These are phyloP conservation scores for Gastrophryne carolinensis DNA, from an alignment of 2,797 vertebrate genomes.

Conservation along the genomic window DNA sequence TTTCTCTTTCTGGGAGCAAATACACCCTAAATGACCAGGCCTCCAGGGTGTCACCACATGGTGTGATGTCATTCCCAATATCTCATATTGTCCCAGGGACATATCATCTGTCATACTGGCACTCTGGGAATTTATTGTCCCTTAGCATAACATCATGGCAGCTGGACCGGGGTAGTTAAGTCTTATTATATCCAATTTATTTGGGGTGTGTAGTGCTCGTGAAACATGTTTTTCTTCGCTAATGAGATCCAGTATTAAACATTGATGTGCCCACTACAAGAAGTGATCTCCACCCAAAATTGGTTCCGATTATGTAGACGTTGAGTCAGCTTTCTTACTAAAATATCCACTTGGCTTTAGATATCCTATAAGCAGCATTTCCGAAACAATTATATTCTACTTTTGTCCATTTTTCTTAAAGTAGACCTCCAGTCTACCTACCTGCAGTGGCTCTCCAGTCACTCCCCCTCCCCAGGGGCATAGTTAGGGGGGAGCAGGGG, in stretches of 20 bases:
- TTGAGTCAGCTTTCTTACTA: too few species aligned
- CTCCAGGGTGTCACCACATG: neutral
- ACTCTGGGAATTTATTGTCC: too few species aligned
- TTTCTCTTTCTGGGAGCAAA: too few species aligned
- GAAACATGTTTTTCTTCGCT: neutral
- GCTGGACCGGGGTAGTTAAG: slow-evolving; percentile 11
- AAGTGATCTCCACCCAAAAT: slow-evolving; percentile 4
- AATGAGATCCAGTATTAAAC: neutral
- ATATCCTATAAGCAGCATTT: neutral
- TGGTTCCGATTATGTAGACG: neutral
- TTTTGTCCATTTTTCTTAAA: too few species aligned
- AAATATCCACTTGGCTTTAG: neutral
- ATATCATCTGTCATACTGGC: too few species aligned
- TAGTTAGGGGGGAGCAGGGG: too few species aligned
- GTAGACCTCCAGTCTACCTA: too few species aligned
- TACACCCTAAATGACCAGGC: neutral
- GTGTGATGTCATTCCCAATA: neutral
- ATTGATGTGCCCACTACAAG: neutral
- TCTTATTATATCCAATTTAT: slow-evolving; percentile 15
- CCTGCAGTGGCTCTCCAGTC: too few species aligned
- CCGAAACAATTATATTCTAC: too few species aligned
- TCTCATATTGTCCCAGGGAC: too few species aligned
- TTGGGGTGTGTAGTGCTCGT: slow-evolving; percentile 17
- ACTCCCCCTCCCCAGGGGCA: too few species aligned
- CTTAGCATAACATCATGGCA: neutral